These are phyloP conservation scores for Nematolebias whitei DNA, from an alignment of 2,113 vertebrate species.

Conservation along the genomic window DNA sequence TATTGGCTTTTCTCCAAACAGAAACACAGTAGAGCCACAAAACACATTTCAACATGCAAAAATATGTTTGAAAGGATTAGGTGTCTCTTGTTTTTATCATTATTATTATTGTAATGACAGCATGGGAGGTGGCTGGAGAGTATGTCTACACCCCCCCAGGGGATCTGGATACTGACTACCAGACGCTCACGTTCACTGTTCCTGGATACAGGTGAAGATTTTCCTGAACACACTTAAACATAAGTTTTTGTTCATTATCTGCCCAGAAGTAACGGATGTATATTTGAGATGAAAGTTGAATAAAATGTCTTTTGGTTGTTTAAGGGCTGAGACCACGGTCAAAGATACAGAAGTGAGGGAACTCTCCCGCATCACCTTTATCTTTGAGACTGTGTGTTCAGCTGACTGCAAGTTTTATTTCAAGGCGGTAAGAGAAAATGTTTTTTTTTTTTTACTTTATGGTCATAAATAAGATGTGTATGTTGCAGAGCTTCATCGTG, in stretches of 20 bases:
- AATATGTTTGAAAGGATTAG: background rate
- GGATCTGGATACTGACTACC: slow-evolving; percentile 87
- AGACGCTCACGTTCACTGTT: slow-evolving; percentile 87
- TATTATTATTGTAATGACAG: slow-evolving; percentile 68
- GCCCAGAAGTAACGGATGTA: background rate
- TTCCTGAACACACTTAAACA: background rate
- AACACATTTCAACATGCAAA: background rate
- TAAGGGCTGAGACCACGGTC: slow-evolving; percentile 77
- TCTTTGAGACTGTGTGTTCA: slow-evolving; percentile 90
- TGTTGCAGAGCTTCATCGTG: background rate
- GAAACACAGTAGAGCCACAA: background rate
- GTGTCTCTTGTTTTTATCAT: background rate
- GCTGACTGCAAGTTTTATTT: slow-evolving; percentile 89
- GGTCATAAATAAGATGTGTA: background rate
- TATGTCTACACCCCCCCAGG: slow-evolving; percentile 90
- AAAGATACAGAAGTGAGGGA: slow-evolving; percentile 82
- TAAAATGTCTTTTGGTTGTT: background rate
- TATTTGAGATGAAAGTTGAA: background rate
- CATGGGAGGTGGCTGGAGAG: slow-evolving; percentile 95
- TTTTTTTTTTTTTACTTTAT: background rate
- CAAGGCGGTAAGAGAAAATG: slow-evolving; percentile 82
- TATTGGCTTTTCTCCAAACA: no score
- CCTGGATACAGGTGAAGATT: slow-evolving; percentile 89
- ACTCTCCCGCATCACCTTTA: slow-evolving; percentile 88
- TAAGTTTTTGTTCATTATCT: background rate